These are phyloP conservation scores for Sebastes glaucus DNA, from an alignment of 2,797 vertebrate species.

Conservation along the genomic window DNA sequence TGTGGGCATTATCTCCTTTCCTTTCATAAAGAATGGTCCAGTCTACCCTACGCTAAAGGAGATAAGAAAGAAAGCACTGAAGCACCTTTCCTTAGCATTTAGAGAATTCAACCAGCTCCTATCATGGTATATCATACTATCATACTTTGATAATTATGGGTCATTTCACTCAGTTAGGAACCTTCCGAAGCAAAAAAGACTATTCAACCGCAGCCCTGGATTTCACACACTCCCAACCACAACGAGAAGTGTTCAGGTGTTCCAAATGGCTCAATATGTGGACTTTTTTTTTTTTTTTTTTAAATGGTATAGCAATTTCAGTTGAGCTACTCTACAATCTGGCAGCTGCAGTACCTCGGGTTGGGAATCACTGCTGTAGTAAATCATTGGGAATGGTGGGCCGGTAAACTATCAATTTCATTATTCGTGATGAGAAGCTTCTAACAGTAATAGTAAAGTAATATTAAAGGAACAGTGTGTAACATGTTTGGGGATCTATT, in stretches of 20 bases:
- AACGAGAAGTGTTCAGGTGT: not conserved
- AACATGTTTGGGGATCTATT: too few species aligned
- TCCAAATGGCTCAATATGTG: too few species aligned
- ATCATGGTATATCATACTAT: not conserved
- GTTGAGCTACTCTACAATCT: not conserved
- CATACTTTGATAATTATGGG: not conserved
- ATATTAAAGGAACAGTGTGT: too few species aligned
- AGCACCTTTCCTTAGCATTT: not conserved
- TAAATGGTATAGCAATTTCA: not conserved
- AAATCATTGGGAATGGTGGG: not conserved
- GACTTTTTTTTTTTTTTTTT: not conserved
- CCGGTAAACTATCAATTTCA: not conserved
- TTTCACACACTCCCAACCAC: not conserved
- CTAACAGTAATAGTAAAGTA: not conserved
- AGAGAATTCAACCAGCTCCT: not conserved
- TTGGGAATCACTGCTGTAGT: not conserved
- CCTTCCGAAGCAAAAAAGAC: not conserved
- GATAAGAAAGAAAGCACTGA: not conserved
- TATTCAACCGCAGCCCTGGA: not conserved
- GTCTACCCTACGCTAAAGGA: not conserved
- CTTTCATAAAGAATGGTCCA: too few species aligned
- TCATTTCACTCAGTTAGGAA: not conserved
- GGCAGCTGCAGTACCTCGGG: not conserved
- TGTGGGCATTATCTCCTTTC: too few species aligned
- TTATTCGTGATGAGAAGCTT: not conserved